Base-by-base conservation (phyloP, 2,797 vertebrate genomes). In the Avahi laniger region DNA sequence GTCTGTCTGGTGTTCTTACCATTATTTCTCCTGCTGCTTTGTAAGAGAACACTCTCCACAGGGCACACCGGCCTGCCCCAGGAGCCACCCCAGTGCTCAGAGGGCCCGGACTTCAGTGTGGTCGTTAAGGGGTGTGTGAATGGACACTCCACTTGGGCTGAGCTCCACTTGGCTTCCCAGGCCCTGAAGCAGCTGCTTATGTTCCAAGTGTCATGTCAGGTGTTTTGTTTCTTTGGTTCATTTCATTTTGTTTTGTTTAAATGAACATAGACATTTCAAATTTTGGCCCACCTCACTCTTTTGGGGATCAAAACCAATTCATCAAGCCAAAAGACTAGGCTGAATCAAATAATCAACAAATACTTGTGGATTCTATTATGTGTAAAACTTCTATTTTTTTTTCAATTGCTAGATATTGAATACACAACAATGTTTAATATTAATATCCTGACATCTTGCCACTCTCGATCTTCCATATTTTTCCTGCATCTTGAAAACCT, bases 341-440 rank as follows among this genome's bases (percentile, higher is more conserved):
- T 63, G 65, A 94, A 95, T 94, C 59, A 81, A 91, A 84, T 84
- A 87, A 93, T 84, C 86, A 80, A 61, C 50, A 86, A 94, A 78
- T 61, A 95, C 3, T 43, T 79, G 22, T 46, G 78, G 73, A 80
- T 87, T 91, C 41, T 73, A 30, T 78, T 80, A 69, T 48, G 38
- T 57, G 10, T 76, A 86, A 87, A 91, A 30, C 17, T 94, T 30
- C 22, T 63, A 11, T 75, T 85, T 67, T 59, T 59, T 92, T 92
- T 65, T 11, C 4, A 63, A 11, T 52, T 26, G 38, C 10, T 72
- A 83, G 48, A 81, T 81, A 87, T 12, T 18, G 73, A 94, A 73
- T 73, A 67, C 17, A 85, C 0, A n/a, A 13, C 5, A n/a, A 63
- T 4, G 6, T n/a, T 93, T 54, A 54, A 5, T 91, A 61, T 93